A percentile compares a stretch with the other conserved stretches of the same genome.
These are phyloP conservation scores for Haliclona indistincta DNA, from an alignment of 37 sponge, comb jelly and placozoan species.

Conservation along the genomic window DNA sequence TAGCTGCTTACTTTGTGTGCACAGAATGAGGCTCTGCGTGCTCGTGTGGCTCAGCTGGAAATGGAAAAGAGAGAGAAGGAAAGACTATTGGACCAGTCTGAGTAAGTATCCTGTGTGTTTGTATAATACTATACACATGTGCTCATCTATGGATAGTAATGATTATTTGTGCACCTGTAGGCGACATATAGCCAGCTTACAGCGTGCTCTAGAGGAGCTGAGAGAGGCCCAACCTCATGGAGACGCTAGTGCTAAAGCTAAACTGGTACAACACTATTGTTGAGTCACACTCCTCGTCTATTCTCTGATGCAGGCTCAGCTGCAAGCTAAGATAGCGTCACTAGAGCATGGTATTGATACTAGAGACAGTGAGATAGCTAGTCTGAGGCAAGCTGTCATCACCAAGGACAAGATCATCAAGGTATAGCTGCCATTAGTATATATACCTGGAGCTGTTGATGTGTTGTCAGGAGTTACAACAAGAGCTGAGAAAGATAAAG, in stretches of 20 bases:
- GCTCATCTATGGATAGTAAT: background rate
- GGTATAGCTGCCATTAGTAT: background rate
- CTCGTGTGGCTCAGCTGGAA: constrained; percentile 26
- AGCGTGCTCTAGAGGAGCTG: constrained; percentile 35
- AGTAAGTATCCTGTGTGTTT: constrained; percentile 24
- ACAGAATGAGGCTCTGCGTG: constrained; percentile 13
- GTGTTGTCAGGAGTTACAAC: background rate
- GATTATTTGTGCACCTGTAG: background rate
- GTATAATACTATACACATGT: background rate
- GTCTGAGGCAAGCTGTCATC: constrained; percentile 38
- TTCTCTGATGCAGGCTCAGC: constrained; percentile 17
- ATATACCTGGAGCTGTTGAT: background rate
- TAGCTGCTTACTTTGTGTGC: background rate
- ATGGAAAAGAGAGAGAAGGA: constrained; percentile 42
- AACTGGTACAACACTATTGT: constrained; percentile 14
- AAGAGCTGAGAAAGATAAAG: background rate
- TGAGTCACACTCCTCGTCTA: background rate
- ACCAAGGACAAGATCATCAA: constrained; percentile 19
- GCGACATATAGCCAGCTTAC: constrained; percentile 22
- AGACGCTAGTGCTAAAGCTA: constrained; percentile 15
- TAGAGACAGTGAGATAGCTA: constrained; percentile 55
- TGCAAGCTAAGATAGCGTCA: constrained; percentile 34
- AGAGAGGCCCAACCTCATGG: constrained; percentile 16
- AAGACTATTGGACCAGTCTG: constrained; percentile 28
- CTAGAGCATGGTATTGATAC: constrained; percentile 27